phyloP scores from a whole-genome alignment of 2,888 invertebrate species.

The Tenthredo mesomela region DNA sequence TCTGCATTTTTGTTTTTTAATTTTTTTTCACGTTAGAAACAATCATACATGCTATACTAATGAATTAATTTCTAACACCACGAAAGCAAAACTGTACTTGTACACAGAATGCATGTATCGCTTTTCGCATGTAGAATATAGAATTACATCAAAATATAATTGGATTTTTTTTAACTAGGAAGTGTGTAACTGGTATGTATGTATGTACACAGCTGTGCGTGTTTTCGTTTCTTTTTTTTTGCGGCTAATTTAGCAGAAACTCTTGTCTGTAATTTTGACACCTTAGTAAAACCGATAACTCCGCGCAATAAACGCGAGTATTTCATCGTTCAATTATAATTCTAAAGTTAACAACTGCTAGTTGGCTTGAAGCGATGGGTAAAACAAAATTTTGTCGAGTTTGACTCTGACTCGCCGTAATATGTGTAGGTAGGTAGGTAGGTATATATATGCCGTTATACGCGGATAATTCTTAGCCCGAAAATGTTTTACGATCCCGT shows the following conservation, averaged over 20 bases:
- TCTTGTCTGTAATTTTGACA: conserved; percentile 63
- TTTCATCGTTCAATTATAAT: conserved; percentile 63
- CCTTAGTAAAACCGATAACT: conserved; percentile 61
- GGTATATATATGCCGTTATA: not conserved
- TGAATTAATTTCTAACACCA: not conserved
- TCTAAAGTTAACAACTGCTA: conserved; percentile 51
- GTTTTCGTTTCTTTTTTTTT: not conserved
- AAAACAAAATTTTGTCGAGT: not conserved
- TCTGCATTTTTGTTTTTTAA: not conserved
- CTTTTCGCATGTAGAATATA: not conserved
- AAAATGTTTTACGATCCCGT: conserved; percentile 22
- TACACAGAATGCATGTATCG: not conserved
- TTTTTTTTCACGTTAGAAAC: not conserved
- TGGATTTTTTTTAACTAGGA: not conserved
- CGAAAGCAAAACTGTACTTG: not conserved
- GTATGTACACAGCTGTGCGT: not conserved
- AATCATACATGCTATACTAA: not conserved
- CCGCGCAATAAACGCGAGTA: conserved; percentile 64
- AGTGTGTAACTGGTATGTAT: not conserved
- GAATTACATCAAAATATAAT: conserved; percentile 6
- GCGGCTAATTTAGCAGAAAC: conserved; percentile 4
- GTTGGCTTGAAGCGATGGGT: not conserved
- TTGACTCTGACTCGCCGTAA: not conserved
- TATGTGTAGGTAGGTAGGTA: too few species aligned
- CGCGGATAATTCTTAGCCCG: conserved; percentile 17